These are phyloP conservation scores for Hippopotamyrus pictus DNA, from an alignment of 2,797 vertebrate species.

Conservation along the genomic window DNA sequence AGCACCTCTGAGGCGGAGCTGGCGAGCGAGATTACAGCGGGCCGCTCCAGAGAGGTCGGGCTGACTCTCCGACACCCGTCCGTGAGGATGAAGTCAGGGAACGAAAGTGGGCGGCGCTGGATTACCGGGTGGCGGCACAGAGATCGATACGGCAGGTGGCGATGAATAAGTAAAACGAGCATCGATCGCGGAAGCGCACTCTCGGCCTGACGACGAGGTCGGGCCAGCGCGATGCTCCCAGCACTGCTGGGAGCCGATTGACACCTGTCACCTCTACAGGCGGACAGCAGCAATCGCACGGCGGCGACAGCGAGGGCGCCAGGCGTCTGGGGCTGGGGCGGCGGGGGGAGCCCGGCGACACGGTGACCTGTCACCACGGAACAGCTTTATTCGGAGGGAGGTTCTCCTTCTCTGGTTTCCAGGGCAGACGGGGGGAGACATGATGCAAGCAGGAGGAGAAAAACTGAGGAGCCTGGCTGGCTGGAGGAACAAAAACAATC, in stretches of 20 bases:
- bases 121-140: conserved; percentile 36
- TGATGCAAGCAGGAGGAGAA: background rate
- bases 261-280: background rate
- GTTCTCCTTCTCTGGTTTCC: background rate
- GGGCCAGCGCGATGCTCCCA: background rate
- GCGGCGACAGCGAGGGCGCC: background rate
- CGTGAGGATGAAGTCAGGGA: background rate
- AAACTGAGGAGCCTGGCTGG: background rate
- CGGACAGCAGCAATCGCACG: background rate
- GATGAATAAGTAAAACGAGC: conserved; percentile 55
- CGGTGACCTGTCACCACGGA: background rate
- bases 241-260: background rate
- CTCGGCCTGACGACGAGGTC: background rate
- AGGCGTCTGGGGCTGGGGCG: background rate
- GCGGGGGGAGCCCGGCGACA: background rate
- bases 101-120: conserved; percentile 12
- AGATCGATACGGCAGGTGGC: conserved; percentile 52
- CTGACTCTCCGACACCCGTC: background rate
- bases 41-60: background rate
- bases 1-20: background rate
- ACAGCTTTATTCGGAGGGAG: background rate
- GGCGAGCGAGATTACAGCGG: background rate
- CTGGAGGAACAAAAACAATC: background rate
- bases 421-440: background rate
- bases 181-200: conserved; percentile 43